A percentile compares a stretch with the other conserved stretches of the same genome.
phyloP scores from a whole-genome alignment of 2,113 vertebrate species.

The Lepus europaeus region DNA sequence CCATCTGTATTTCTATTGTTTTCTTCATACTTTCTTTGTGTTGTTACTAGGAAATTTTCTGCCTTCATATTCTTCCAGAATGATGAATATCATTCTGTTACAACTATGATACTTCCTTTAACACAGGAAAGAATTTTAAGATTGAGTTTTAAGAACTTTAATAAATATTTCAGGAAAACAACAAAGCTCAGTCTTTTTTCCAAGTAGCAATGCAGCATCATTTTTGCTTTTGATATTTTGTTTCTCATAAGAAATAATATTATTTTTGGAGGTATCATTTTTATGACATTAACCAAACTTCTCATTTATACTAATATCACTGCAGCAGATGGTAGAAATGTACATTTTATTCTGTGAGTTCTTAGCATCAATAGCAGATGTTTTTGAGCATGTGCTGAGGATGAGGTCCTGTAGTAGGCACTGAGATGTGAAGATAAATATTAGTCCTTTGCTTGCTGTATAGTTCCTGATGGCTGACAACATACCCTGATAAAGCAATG shows the following conservation, averaged over 20 bases:
- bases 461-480: background rate
- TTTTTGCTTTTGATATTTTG: background rate
- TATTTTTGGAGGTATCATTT: background rate
- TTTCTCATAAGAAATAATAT: background rate
- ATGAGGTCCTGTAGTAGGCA: background rate
- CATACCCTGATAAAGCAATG: fast-evolving
- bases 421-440: background rate
- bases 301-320: background rate
- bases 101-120: background rate
- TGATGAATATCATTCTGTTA: background rate
- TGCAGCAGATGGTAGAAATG: background rate
- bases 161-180: background rate
- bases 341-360: background rate
- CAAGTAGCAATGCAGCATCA: background rate
- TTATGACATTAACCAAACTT: background rate
- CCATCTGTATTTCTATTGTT: too few species aligned
- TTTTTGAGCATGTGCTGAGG: background rate
- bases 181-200: background rate
- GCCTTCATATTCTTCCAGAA: background rate
- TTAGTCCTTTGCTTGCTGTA: background rate
- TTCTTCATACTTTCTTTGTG: too few species aligned
- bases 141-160: background rate
- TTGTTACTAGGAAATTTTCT: too few species aligned
- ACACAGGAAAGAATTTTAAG: background rate
- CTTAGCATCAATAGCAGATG: background rate